Base-by-base conservation (phyloP, 2,888 invertebrate species). In the Liposcelis brunnea region DNA sequence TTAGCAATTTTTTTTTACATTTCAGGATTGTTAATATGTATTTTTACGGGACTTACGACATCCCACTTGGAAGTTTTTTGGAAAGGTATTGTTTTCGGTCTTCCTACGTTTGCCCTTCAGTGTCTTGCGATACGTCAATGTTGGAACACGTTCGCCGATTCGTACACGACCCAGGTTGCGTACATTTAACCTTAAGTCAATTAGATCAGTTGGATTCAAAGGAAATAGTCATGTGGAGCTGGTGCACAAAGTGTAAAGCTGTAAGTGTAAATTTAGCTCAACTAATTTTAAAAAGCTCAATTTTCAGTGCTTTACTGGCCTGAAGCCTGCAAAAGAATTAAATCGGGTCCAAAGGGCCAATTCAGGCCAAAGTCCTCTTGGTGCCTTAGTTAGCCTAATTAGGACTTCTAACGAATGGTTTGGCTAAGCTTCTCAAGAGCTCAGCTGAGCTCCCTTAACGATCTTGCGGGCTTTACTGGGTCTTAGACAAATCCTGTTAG, bases 31-130 rank as follows among this genome's bases (percentile, higher is more conserved):
- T 89, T 1, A 77, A 77, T 46, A 97, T 98, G 91, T 84, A 89
- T 57, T 85, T 93, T 67, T 98, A 98, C 63, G 91, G 91, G 0
- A 74, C 79, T 16, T 87, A 93, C 59, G 98, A 98, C 62, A 91
- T 97, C 54, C 84, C 94, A 1, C 66, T 98, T 37, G 97, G 95
- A 31, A 82, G 82, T 50, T 98, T 97, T 59, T 68, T 98, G 37
- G 86, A 93, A 59, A 75, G 83, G 47, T 94, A 93, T 60, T 95
- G 94, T 61, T 86, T 94, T 61, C 78, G 84, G 47, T 69, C 77
- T 6, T 75, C 80, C 2, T 90, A 89, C 61, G 75, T 76, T 49
- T 97, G 95, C 57, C 81, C 84, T 1, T 78, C 79, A 2, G 69
- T 72, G 48, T 71, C 72, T 8, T 94, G 93, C 60, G 79, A 77